These are phyloP conservation scores for Cephus pulcher DNA, from an alignment of 2,888 invertebrate genomes.

Conservation along the genomic window DNA sequence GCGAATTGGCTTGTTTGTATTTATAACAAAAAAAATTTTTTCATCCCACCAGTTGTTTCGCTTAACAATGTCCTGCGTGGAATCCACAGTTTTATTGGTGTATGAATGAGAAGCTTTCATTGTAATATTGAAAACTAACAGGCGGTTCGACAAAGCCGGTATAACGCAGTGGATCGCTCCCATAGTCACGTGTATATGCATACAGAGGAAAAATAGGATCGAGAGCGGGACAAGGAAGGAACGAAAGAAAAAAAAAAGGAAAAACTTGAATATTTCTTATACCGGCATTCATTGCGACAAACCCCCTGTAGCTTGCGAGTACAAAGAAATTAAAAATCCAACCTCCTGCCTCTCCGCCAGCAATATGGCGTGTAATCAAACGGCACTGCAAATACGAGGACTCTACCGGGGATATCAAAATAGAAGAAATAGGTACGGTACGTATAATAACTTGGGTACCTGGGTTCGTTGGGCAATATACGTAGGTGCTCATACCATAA, in stretches of 20 bases:
- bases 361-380: slow-evolving; percentile 48
- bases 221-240: too few species aligned
- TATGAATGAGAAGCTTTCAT: neutral
- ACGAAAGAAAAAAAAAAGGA: too few species aligned
- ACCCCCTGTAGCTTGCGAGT: slow-evolving; percentile 31
- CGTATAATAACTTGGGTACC: slow-evolving; percentile 23
- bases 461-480: too few species aligned
- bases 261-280: slow-evolving; percentile 33
- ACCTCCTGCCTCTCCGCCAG: slow-evolving; percentile 35
- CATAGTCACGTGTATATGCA: neutral
- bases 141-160: slow-evolving; percentile 9
- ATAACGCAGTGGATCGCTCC: neutral
- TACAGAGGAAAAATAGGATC: too few species aligned
- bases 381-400: slow-evolving; percentile 35
- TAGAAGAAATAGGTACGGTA: slow-evolving; percentile 12
- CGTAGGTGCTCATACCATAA: slow-evolving; percentile 12
- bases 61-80: neutral
- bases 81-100: neutral
- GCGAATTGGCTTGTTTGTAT: too few species aligned
- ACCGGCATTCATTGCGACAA: slow-evolving; percentile 35
- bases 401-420: neutral
- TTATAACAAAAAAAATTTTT: too few species aligned
- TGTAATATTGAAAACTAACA: slow-evolving; percentile 9
- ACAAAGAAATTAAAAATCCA: slow-evolving; percentile 54
- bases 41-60: neutral